Conservation (phyloP, 2,797 vertebrate species). For the Sebastiscus tertius region DNA sequence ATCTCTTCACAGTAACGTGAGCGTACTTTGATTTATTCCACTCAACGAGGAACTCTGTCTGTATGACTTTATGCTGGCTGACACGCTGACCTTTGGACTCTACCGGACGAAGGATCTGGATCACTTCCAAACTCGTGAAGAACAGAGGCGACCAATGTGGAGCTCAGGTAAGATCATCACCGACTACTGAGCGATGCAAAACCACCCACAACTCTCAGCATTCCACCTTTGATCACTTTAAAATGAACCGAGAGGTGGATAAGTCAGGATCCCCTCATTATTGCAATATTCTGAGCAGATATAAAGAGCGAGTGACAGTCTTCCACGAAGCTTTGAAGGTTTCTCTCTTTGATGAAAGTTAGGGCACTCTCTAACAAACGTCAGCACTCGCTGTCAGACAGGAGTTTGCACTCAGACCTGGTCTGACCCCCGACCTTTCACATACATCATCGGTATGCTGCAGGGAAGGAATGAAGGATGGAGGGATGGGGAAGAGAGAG, state of each 20-base stretch:
- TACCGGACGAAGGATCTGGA: conserved; percentile 29
- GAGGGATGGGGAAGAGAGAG: not conserved
- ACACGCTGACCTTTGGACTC: conserved; percentile 44
- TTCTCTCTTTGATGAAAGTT: conserved; percentile 56
- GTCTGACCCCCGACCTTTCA: conserved; percentile 47
- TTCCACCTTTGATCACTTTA: conserved; percentile 64
- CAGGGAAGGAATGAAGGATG: not conserved
- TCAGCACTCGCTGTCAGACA: conserved; percentile 29
- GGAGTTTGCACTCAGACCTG: conserved; percentile 21
- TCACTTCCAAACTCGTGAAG: conserved; percentile 33
- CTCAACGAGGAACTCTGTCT: conserved; percentile 10
- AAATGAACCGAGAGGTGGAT: conserved; percentile 40
- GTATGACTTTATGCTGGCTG: conserved; percentile 42
- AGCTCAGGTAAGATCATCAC: conserved; percentile 74
- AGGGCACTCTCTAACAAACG: conserved; percentile 16
- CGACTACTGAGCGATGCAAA: conserved; percentile 21
- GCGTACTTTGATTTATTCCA: conserved; percentile 8
- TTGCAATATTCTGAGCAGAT: conserved; percentile 49
- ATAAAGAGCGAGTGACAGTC: conserved; percentile 37
- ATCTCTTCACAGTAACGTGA: conserved; percentile 34
- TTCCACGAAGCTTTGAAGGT: conserved; percentile 42
- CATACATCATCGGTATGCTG: conserved; percentile 18
- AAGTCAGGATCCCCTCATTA: conserved; percentile 56
- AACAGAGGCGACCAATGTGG: conserved; percentile 70
- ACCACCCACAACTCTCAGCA: conserved; percentile 16